phyloP scores from a whole-genome alignment of 2,113 vertebrate species.

The Gorilla gorilla region DNA sequence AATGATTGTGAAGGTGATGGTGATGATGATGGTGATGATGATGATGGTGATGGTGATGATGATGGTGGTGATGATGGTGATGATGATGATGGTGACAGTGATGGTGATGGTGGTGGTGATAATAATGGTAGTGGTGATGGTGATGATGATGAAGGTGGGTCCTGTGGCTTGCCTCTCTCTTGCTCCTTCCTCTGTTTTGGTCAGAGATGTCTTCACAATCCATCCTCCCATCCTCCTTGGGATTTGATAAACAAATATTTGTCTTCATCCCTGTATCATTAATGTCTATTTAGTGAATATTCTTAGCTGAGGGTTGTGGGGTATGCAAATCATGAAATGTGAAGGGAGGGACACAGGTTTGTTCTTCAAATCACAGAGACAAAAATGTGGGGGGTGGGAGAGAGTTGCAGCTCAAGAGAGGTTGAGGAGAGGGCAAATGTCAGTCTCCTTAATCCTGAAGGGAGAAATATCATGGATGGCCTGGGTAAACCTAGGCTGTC shows the following conservation, averaged over 20 bases:
- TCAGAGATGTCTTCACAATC: not conserved
- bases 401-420: not conserved
- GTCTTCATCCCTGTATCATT: not conserved
- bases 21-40: not conserved
- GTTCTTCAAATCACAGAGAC: not conserved
- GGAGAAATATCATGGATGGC: not conserved
- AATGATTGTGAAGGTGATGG: rapidly evolving
- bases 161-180: not conserved
- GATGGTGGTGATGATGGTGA: not conserved
- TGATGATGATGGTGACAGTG: not conserved
- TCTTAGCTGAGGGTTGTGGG: not conserved
- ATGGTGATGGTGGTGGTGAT: not conserved
- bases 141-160: not conserved
- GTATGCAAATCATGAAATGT: not conserved
- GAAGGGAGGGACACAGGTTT: not conserved
- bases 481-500: not conserved
- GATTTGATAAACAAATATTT: not conserved
- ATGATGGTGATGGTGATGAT: rapidly evolving
- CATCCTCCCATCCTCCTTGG: not conserved
- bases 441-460: not conserved
- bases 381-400: rapidly evolving
- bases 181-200: not conserved
- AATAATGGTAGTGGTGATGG: not conserved
- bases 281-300: too few species aligned
- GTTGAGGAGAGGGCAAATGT: not conserved